phyloP scores from a whole-genome alignment of 2,888 invertebrate species.

The Drosophila paranaensis region DNA sequence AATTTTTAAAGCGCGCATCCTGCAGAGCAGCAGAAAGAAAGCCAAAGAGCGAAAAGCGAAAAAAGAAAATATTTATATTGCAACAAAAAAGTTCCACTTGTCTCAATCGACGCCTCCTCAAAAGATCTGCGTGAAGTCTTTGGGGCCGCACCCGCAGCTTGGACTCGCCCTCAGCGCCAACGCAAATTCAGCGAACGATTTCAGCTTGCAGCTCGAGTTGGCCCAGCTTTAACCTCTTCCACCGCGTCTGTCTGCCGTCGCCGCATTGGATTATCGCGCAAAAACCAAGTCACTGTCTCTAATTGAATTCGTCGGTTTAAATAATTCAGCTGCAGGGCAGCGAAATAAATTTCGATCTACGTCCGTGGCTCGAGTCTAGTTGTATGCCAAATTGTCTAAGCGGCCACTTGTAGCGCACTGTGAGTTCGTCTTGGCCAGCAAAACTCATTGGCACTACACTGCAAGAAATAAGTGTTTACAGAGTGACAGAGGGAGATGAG shows the following conservation, averaged over 20 bases:
- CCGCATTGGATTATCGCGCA: constrained; percentile 61
- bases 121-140: constrained; percentile 56
- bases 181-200: constrained; percentile 62
- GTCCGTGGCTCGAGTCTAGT: constrained; percentile 45
- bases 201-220: constrained; percentile 13
- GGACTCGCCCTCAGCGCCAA: constrained; percentile 77
- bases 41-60: neutral
- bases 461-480: neutral
- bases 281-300: constrained; percentile 83
- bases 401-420: constrained; percentile 49
- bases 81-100: constrained; percentile 67
- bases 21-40: constrained; percentile 23
- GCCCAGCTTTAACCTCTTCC: neutral
- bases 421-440: constrained; percentile 34
- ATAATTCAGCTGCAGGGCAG: constrained; percentile 84
- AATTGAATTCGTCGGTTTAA: constrained; percentile 85
- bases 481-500: too few species aligned
- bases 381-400: constrained; percentile 56
- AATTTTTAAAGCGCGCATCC: constrained; percentile 40
- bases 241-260: neutral
- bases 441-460: constrained; percentile 39
- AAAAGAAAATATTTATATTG: neutral
- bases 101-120: constrained; percentile 71
- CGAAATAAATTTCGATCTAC: constrained; percentile 72
- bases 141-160: constrained; percentile 67